Evolutionary conservation across 2,113 vertebrate species (phyloP), one percentile per base, ranked within the genome.

Genomic region (Cichladusa arquata): DNA sequence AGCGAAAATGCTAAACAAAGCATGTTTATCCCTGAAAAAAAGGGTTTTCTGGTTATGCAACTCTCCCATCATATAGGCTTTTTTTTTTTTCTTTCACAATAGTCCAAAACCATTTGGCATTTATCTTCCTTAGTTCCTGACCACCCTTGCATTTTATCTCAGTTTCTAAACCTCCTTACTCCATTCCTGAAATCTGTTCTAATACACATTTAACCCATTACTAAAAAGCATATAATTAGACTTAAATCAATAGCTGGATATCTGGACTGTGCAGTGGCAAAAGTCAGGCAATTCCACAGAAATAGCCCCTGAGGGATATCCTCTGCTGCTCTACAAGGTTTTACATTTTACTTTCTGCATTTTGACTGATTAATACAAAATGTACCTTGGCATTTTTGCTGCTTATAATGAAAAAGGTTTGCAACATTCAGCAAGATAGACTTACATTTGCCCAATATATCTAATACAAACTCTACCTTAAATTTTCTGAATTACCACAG

Each of bases 351-450:
- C 91, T 93, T 97, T 91, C 93, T 96, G 92, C 93, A 85, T 97
- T 98, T 97, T 98, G 98, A 98, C 97, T 98, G 98, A 98, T 98
- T 97, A 98, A 97, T 92, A 95, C 83, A 92, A 97, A 97, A 98
- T 96, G 76, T 70, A 96, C 93, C 81, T 97, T 97, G 97, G 93
- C 97, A 93, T 95, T 92, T 97, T 95, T 97, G 91, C 96, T 98
- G 94, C 92, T 97, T 97, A 93, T 67, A 97, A 98, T 97, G 97
- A 97, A 98, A 97, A 97, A 96, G 48, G 77, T 90, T 91, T 54
- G 70, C 81, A 97, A 94, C 94, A 92, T 92, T 95, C 71, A 92
- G 93, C 92, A 97, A 95, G 82, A 95, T 71, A 91, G 64, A 85
- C 91, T 83, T 88, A 89, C 28, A 86, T 96, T 94, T 92, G 62